Evolutionary conservation across 2,113 vertebrate species (phyloP), one percentile per base, ranked within the genome.

Genomic region (Trematocara nigrifrons): DNA sequence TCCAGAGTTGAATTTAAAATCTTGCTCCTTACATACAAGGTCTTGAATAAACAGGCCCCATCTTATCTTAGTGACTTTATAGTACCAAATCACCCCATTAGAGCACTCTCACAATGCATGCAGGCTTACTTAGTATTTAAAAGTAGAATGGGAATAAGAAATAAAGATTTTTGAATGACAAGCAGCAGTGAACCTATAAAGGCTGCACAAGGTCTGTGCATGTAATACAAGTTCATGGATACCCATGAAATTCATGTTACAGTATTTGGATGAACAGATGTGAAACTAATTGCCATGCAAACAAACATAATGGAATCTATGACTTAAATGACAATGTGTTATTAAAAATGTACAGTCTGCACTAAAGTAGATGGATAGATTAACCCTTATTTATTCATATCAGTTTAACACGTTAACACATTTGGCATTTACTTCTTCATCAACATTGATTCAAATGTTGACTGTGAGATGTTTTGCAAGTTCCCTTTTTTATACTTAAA

Each of bases 131-230:
- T 18, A 59, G 29, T 61, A 3, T 61, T 18, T 61, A 61, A 61
- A 61, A 61, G 29, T 61, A 61, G 9, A 61, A 61, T 61, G 1
- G 57, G 29, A 61, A 56, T 56, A 56, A 56, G 53, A 56, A 26
- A 91, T 89, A 89, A 38, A 64, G 57, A 20, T 78, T 79, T 66
- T 31, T 84, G 83, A 80, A 84, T 81, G 61, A 81, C 87, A 84
- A 54, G 40, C 54, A 87, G 56, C 31, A 71, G 54, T 85, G 77
- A 59, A 33, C 31, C 82, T 82, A 20, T 80, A 87, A 85, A 84
- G 42, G 7, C 20, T 82, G 7, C 22, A 61, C 22, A 81, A 6
- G 29, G 47, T 51, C 45, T 29, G 15, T 59, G 20, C 8, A 53
- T 90, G 85, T 85, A 79, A 82, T 69, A 69, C 15, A 81, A 85